Evolutionary conservation across 2,113 vertebrate species (phyloP).

Genomic region (Seriola quinqueradiata): DNA sequence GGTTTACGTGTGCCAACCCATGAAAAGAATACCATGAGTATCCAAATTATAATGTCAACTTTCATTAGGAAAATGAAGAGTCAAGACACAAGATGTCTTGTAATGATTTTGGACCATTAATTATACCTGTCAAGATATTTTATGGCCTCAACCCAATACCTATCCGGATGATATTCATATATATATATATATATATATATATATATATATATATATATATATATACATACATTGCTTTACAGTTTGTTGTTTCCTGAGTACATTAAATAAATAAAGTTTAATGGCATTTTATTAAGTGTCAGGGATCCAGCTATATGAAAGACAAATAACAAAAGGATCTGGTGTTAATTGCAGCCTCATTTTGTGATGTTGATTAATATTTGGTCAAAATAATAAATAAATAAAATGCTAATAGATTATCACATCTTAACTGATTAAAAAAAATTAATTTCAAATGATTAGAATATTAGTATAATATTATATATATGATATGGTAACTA

Average conservation of each 20-base stretch:
- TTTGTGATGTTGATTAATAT: constrained; percentile 53
- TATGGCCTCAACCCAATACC: background rate
- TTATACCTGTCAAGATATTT: background rate
- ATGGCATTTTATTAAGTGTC: constrained; percentile 82
- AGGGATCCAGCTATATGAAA: constrained; percentile 85
- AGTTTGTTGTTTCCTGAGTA: too few species aligned
- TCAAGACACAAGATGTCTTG: background rate
- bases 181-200: background rate
- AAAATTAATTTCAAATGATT: background rate
- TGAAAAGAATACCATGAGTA: background rate
- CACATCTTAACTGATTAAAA: background rate
- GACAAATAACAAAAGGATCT: constrained; percentile 76
- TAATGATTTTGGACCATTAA: background rate
- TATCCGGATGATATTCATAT: background rate
- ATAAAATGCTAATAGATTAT: background rate
- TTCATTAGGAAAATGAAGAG: background rate
- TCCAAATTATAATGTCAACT: background rate
- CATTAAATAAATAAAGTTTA: background rate
- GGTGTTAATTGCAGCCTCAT: constrained; percentile 53
- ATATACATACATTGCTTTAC: too few species aligned
- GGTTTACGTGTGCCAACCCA: background rate
- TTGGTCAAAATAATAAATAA: constrained; percentile 36
- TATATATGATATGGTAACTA: too few species aligned
- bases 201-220: background rate
- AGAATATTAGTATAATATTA: background rate